Evolutionary conservation across 2,888 invertebrate species (phyloP).

Genomic region (Plagodis dolabraria): DNA sequence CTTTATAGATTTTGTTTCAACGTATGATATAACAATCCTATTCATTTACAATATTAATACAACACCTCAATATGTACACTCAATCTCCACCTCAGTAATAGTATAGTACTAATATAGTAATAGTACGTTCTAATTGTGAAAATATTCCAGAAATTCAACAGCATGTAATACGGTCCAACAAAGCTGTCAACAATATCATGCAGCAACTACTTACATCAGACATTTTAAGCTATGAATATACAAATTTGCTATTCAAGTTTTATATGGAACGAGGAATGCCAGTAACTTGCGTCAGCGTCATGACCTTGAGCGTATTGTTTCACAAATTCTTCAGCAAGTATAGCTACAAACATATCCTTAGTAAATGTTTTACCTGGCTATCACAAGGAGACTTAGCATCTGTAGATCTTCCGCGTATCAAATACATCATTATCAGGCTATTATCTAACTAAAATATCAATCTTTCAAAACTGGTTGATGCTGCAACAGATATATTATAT

Average conservation of each 20-base stretch:
- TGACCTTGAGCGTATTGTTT: conserved; percentile 60
- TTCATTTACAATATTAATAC: no score
- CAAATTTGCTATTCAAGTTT: conserved; percentile 64
- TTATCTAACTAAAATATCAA: conserved; percentile 65
- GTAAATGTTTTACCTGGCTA: conserved; percentile 65
- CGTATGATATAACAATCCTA: no score
- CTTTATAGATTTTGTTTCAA: no score
- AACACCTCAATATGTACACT: no score
- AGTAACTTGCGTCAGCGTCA: conserved; percentile 58
- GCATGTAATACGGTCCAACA: conserved; percentile 52
- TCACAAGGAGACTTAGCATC: conserved; percentile 47
- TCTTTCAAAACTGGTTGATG: neutral
- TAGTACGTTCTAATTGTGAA: no score
- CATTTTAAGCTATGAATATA: conserved; percentile 56
- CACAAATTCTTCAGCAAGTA: conserved; percentile 68
- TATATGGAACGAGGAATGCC: conserved; percentile 75
- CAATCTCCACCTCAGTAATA: no score
- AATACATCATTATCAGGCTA: conserved; percentile 60
- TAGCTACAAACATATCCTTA: conserved; percentile 53
- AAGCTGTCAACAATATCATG: conserved; percentile 62
- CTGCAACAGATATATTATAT: no score
- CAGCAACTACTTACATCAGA: conserved; percentile 56
- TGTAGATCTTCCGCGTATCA: conserved; percentile 42
- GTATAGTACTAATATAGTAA: no score
- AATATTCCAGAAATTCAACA: conserved; percentile 64